These are phyloP conservation scores for Choloepus hoffmanni DNA, from an alignment of 2,113 vertebrate genomes.

Conservation along the genomic window DNA sequence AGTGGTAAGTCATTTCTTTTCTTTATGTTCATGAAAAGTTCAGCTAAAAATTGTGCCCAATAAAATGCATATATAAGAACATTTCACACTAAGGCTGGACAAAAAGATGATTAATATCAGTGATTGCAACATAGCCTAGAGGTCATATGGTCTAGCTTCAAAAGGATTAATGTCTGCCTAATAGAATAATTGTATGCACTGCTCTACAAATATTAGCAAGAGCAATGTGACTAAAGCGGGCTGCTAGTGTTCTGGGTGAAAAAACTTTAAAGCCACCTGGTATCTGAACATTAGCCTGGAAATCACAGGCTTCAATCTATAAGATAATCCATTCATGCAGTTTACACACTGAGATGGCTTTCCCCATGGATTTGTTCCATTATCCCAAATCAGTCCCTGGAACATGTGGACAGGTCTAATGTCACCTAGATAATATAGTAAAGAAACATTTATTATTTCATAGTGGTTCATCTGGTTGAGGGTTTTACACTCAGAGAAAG, in stretches of 20 bases:
- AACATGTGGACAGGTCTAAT: constrained; percentile 62
- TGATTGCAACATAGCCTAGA: neutral
- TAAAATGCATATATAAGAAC: neutral
- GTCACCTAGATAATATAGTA: neutral
- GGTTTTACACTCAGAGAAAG: neutral
- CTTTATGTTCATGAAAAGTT: neutral
- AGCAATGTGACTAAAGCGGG: constrained; percentile 63
- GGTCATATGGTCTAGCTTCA: constrained; percentile 22
- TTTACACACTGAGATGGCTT: constrained; percentile 48
- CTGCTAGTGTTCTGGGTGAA: constrained; percentile 73
- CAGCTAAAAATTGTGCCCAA: neutral
- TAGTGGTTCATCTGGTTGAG: neutral
- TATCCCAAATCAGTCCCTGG: constrained; percentile 29
- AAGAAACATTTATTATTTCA: constrained; percentile 21
- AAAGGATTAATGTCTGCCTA: constrained; percentile 51
- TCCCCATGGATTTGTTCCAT: constrained; percentile 36
- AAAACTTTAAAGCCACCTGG: constrained; percentile 76
- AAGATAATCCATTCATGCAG: constrained; percentile 59
- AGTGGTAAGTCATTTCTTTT: neutral
- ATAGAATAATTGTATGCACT: constrained; percentile 65
- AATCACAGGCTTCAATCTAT: constrained; percentile 72
- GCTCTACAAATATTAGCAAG: constrained; percentile 73
- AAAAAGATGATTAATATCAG: constrained; percentile 62
- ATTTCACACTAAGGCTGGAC: constrained; percentile 6
- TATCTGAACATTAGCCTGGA: constrained; percentile 80